Base-by-base conservation (phyloP, 2,113 vertebrate genomes). In the Varanus salvator region DNA sequence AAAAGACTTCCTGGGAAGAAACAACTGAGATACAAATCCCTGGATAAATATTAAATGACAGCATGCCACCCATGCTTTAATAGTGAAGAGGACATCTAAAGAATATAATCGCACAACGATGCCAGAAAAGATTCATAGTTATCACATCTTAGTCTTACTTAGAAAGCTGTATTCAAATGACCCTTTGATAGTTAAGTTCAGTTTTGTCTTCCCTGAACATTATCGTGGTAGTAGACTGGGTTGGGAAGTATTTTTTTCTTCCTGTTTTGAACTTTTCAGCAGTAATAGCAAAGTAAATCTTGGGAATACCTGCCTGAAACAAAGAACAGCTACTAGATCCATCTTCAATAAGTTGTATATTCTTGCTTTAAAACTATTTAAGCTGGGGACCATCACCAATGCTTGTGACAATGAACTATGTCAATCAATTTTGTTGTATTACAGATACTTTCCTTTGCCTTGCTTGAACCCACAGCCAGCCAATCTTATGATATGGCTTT, bases 11-110 rank as follows among this genome's bases (percentile, higher is more conserved):
- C 2, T 78, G 52, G 23, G 2, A 34, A 31, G 71, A 89, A 14
- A 57, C 6, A 27, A 80, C 34, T 85, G 83, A 75, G 27, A 57
- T 19, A n/a, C 8, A 84, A 84, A 89, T 87, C 5, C 3, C 29
- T 23, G 75, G 48, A 89, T 91, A 89, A 89, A 89, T 83, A 76
- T 83, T 91, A 81, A 82, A 89, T 85, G 44, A 3, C 54, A 91
- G 31, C 25, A 8, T 91, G 57, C 29, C 34, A 87, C 25, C n/a
- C 6, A 82, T 23, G 66, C 86, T 92, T 74, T 89, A 88, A 85
- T 50, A 57, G 25, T n/a, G 29, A 82, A 89, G 57, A 87, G 72
- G 25, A 69, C 50, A 72, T 83, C 64, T 87, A 64, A 8, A 80
- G 15, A 66, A 31, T 78, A 85, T 11, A 68, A 85, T 85, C 81